These are phyloP conservation scores for Stenolophus ochropezus DNA, from an alignment of 2,888 invertebrate species.

Conservation along the genomic window DNA sequence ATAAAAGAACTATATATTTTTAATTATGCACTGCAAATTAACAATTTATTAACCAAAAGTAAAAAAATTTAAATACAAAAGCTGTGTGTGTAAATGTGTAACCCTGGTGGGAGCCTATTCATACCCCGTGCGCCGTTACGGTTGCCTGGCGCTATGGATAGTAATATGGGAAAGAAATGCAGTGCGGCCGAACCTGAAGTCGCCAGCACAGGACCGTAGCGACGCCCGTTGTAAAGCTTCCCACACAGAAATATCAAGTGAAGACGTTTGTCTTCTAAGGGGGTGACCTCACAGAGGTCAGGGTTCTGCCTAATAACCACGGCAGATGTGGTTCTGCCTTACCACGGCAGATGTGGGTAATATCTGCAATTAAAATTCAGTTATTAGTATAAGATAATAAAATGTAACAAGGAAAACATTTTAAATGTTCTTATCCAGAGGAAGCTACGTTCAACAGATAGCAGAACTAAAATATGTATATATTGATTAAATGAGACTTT, in stretches of 20 bases:
- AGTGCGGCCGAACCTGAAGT: neutral
- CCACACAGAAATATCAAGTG: neutral
- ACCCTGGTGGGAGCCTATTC: neutral
- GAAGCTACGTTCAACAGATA: too few relatives aligned
- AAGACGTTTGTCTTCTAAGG: neutral
- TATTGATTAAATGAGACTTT: too few relatives aligned
- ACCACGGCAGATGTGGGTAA: too few relatives aligned
- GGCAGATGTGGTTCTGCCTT: too few relatives aligned
- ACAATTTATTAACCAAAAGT: neutral
- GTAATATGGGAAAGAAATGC: neutral
- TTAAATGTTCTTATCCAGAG: too few relatives aligned
- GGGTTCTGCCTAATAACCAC: too few relatives aligned
- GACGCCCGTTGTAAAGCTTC: neutral
- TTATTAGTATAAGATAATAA: too few relatives aligned
- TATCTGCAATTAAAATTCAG: too few relatives aligned
- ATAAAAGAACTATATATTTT: neutral
- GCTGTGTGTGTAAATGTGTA: neutral
- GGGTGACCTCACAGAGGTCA: neutral
- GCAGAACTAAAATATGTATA: too few relatives aligned
- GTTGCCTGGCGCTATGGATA: neutral
- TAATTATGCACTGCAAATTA: neutral
- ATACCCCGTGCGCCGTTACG: neutral
- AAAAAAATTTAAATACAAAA: neutral
- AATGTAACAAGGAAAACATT: too few relatives aligned
- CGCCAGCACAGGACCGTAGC: neutral